Evolutionary conservation across 2,797 vertebrate species (phyloP).

Genomic region (Eulemur coronatus): DNA sequence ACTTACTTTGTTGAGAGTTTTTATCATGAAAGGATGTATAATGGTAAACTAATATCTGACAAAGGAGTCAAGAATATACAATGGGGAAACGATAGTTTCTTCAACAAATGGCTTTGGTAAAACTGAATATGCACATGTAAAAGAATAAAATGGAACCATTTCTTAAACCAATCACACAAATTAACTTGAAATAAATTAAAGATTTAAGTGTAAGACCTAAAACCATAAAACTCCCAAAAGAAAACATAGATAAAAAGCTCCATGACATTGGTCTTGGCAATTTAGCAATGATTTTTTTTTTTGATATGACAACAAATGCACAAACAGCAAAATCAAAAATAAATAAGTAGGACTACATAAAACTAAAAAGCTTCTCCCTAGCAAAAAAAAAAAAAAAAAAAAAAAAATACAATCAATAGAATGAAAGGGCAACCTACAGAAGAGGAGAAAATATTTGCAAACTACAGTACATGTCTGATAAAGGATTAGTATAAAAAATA

Average conservation of each 20-base stretch:
- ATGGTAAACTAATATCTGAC: not conserved
- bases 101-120: not conserved
- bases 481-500: not conserved
- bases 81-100: too few relatives aligned
- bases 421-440: not conserved
- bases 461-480: not conserved
- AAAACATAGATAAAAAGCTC: not conserved
- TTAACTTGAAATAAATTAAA: not conserved
- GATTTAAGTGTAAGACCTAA: not conserved
- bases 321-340: not conserved
- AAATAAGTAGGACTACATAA: not conserved
- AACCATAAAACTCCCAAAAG: not conserved
- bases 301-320: not conserved
- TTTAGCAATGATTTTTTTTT: not conserved
- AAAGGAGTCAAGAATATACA: not conserved
- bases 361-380: not conserved
- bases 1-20: not conserved
- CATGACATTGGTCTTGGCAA: not conserved
- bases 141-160: not conserved
- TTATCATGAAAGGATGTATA: not conserved
- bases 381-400: not conserved
- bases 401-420: not conserved
- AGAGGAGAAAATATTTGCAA: not conserved
- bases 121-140: not conserved
- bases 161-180: not conserved